Percentiles rank a stretch among this genome's conserved stretches.
These are phyloP conservation scores for Alethe diademata DNA, from an alignment of 2,113 vertebrate genomes.

Conservation along the genomic window DNA sequence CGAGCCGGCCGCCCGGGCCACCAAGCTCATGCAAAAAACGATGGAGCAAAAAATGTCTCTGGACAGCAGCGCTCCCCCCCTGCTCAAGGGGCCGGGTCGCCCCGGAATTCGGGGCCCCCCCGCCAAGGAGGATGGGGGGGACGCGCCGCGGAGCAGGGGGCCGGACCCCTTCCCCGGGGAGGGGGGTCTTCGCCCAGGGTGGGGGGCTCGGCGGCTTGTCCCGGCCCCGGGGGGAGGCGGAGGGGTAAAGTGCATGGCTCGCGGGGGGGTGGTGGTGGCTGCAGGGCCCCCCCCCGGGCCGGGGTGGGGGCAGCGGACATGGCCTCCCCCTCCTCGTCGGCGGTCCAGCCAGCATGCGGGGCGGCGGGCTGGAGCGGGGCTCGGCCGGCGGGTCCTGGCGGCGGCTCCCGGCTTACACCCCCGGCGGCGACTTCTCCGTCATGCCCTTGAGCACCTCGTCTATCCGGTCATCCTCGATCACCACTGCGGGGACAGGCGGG, in stretches of 20 bases:
- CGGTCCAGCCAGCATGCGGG: conserved; percentile 27
- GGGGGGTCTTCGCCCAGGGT: background rate
- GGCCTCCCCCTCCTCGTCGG: conserved; percentile 73
- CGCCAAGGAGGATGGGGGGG: conserved; percentile 24
- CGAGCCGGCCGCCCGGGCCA: conserved; percentile 80
- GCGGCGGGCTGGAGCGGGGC: conserved; percentile 19
- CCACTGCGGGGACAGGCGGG: conserved; percentile 82
- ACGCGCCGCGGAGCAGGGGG: background rate
- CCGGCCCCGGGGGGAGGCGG: background rate
- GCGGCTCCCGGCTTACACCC: conserved; percentile 82
- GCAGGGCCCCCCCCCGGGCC: background rate
- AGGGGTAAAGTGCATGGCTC: conserved; percentile 56
- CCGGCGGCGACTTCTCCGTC: conserved; percentile 95
- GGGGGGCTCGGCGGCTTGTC: background rate
- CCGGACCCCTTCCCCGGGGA: background rate
- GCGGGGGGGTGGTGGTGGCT: background rate
- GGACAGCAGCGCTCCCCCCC: conserved; percentile 66
- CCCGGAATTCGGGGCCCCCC: conserved; percentile 29
- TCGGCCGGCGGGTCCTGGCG: conserved; percentile 1
- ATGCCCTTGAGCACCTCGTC: conserved; percentile 98
- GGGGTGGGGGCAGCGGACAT: conserved; percentile 65
- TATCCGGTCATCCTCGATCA: conserved; percentile 99
- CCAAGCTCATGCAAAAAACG: conserved; percentile 90
- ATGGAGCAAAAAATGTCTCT: conserved; percentile 80
- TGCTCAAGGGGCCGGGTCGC: conserved; percentile 15